Evolutionary conservation across 2,113 vertebrate genomes (phyloP).

Genomic region (Nesogale talazaci): DNA sequence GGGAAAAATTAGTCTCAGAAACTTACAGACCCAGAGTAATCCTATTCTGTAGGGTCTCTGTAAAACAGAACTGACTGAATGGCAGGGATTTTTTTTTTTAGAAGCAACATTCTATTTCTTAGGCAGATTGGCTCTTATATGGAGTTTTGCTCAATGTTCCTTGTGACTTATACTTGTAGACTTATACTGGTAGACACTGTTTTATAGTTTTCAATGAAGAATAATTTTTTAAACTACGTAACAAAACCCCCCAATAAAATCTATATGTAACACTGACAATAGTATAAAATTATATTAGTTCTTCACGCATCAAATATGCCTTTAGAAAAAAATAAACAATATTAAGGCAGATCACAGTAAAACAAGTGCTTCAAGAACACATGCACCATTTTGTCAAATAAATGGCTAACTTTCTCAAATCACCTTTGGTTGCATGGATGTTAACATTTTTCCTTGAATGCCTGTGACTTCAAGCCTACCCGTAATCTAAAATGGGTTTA

Average conservation of each 20-base stretch:
- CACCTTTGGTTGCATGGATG: background rate
- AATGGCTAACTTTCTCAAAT: background rate
- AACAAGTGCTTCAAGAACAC: background rate
- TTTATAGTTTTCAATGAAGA: background rate
- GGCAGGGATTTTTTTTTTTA: no score
- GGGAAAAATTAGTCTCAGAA: no score
- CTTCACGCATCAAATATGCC: background rate
- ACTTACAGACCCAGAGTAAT: no score
- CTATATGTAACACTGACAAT: background rate
- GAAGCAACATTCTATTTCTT: no score
- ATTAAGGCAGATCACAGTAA: background rate
- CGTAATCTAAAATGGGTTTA: background rate
- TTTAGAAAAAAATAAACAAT: background rate
- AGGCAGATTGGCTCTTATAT: background rate
- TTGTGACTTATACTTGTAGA: background rate
- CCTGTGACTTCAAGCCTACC: no score
- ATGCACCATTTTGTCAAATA: background rate
- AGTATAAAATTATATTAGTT: background rate
- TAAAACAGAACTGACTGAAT: no score
- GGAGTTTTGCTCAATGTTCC: background rate
- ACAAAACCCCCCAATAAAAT: background rate
- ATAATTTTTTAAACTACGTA: background rate
- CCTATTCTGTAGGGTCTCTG: no score
- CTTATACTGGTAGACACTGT: background rate
- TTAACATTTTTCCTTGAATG: fast-evolving